These are phyloP conservation scores for Cheumatopsyche charites DNA, from an alignment of 1,140 invertebrate species.

Conservation along the genomic window DNA sequence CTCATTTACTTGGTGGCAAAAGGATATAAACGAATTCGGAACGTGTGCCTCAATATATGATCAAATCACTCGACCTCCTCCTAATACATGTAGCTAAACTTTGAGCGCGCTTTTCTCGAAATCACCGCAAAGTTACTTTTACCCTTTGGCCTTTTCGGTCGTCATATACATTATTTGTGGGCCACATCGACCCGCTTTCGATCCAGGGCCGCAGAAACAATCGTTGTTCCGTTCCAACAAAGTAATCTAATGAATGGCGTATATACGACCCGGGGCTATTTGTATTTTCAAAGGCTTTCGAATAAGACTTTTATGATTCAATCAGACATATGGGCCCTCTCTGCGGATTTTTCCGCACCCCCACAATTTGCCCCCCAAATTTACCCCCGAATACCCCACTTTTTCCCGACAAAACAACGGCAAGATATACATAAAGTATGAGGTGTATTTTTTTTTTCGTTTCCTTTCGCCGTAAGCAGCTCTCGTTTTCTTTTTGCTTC, in stretches of 20 bases:
- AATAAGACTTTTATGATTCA: constrained; percentile 41
- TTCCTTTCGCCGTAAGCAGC: not conserved
- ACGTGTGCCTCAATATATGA: no score
- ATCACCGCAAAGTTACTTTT: no score
- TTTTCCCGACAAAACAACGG: constrained; percentile 25
- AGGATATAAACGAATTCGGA: no score
- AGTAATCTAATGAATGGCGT: constrained; percentile 46
- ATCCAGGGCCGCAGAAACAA: constrained; percentile 36
- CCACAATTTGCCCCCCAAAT: no score
- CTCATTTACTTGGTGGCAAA: no score
- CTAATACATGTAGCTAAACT: no score
- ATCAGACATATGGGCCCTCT: constrained; percentile 36
- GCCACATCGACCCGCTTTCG: not conserved
- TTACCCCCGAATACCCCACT: no score
- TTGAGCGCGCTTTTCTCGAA: no score
- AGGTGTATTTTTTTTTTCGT: constrained; percentile 17
- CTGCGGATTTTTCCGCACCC: constrained; percentile 18
- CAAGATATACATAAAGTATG: constrained; percentile 19
- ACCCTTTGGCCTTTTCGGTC: no score
- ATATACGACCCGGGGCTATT: constrained; percentile 31
- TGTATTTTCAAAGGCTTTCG: constrained; percentile 39
- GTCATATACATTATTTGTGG: no score
- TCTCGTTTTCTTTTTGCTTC: not conserved
- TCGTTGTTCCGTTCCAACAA: constrained; percentile 26
- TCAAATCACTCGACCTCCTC: no score